Percentiles rank a stretch among this genome's conserved stretches.
Evolutionary conservation across 2,888 invertebrate genomes (phyloP).

Genomic region (Hemistola chrysoprasaria): DNA sequence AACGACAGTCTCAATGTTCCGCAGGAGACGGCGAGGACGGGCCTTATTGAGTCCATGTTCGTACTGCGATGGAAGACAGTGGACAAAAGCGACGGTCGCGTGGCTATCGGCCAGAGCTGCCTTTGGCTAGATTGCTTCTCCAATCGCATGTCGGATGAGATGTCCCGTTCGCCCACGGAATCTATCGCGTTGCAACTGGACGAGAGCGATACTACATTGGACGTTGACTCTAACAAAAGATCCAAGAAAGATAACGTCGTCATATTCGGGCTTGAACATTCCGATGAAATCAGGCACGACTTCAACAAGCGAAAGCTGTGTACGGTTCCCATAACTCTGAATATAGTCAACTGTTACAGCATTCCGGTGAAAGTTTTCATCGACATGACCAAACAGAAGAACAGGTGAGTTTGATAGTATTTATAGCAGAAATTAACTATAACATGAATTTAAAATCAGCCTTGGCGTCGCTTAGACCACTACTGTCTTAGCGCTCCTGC

Average conservation of each 20-base stretch:
- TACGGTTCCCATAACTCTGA: conserved; percentile 85
- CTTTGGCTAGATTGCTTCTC: conserved; percentile 84
- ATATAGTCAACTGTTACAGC: conserved; percentile 85
- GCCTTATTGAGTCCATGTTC: conserved; percentile 71
- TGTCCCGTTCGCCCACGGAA: conserved; percentile 40
- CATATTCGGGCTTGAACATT: conserved; percentile 82
- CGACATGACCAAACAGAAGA: conserved; percentile 80
- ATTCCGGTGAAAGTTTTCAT: conserved; percentile 82
- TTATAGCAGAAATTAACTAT: neutral
- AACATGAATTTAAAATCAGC: too few species aligned
- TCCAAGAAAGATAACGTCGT: conserved; percentile 75
- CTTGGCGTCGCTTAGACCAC: too few species aligned
- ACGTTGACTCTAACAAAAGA: conserved; percentile 48
- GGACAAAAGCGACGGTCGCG: conserved; percentile 78
- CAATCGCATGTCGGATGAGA: conserved; percentile 73
- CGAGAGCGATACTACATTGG: conserved; percentile 48
- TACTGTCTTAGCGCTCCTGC: too few species aligned
- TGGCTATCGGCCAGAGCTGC: conserved; percentile 87
- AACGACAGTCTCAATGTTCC: conserved; percentile 36
- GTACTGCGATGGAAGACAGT: conserved; percentile 80
- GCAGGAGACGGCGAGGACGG: conserved; percentile 35
- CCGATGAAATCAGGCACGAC: conserved; percentile 82
- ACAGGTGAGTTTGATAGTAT: conserved; percentile 69
- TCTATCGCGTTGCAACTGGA: conserved; percentile 63
- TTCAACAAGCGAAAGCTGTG: conserved; percentile 84